Evolutionary conservation across 2,888 invertebrate genomes (phyloP).

Genomic region (Sceliomorpha sp.): DNA sequence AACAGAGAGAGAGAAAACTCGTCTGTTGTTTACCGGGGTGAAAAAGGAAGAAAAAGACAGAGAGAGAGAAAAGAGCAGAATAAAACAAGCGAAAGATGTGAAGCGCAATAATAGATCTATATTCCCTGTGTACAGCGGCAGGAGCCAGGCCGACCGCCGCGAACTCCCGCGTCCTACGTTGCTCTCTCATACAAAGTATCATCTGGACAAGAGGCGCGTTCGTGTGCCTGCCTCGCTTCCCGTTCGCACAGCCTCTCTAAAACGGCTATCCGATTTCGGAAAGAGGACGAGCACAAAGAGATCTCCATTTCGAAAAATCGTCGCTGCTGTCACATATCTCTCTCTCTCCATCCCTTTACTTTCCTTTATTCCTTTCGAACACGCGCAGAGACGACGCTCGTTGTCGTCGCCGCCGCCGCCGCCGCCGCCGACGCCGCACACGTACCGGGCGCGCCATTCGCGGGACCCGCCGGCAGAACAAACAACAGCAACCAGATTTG

Average conservation of each 20-base stretch:
- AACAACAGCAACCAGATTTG: conserved; percentile 5
- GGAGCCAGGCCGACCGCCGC: conserved; percentile 16
- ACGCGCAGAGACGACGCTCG: conserved; percentile 9
- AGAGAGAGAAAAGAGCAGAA: conserved; percentile 51
- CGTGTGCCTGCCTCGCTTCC: neutral
- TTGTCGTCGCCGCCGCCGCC: too few relatives aligned
- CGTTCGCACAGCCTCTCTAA: conserved; percentile 13
- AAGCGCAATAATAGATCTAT: conserved; percentile 60
- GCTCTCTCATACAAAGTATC: conserved; percentile 31
- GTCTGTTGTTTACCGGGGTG: conserved; percentile 64
- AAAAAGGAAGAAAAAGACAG: conserved; percentile 49
- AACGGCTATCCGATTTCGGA: conserved; percentile 43
- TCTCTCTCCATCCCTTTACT: conserved; percentile 16
- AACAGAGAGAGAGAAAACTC: conserved; percentile 28
- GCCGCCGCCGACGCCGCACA: too few relatives aligned
- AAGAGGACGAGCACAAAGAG: conserved; percentile 35
- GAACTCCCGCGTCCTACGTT: conserved; percentile 20
- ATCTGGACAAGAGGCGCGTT: conserved; percentile 13
- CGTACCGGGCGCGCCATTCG: too few relatives aligned
- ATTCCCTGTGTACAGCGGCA: conserved; percentile 40
- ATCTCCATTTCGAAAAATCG: conserved; percentile 34
- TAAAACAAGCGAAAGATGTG: conserved; percentile 62
- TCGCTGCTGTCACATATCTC: conserved; percentile 22
- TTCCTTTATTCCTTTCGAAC: conserved; percentile 25
- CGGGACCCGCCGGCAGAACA: neutral